These are phyloP conservation scores for Paralvinella palmiformis DNA, from an alignment of 1,140 invertebrate genomes.

Conservation along the genomic window DNA sequence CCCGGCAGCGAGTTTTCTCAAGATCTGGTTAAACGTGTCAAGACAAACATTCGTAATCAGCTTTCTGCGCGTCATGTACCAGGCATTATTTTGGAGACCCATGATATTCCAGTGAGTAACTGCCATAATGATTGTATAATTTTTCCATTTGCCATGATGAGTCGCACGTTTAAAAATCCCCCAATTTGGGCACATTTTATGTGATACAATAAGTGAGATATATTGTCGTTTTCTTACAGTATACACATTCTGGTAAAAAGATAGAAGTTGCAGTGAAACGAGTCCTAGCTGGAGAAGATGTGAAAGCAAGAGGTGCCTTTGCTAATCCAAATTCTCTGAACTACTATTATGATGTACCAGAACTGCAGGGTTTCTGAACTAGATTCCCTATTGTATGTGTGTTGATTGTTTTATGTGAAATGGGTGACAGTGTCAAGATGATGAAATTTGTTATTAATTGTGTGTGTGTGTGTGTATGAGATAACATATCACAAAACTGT, in stretches of 20 bases:
- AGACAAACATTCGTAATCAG: slow-evolving; percentile 46
- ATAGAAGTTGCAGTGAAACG: slow-evolving; percentile 58
- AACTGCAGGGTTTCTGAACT: slow-evolving; percentile 38
- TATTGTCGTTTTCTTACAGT: slow-evolving; percentile 45
- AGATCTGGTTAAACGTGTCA: slow-evolving; percentile 46
- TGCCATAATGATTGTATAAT: not conserved
- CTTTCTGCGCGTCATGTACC: slow-evolving; percentile 56
- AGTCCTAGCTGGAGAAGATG: slow-evolving; percentile 51
- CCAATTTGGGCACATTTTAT: not conserved
- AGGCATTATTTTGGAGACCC: slow-evolving; percentile 48
- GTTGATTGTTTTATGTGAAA: no score
- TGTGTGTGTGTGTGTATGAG: no score
- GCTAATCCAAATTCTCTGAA: slow-evolving; percentile 42
- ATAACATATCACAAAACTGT: no score
- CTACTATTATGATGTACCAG: slow-evolving; percentile 38
- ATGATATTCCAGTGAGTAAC: slow-evolving; percentile 54
- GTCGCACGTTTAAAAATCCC: not conserved
- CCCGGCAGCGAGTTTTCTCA: slow-evolving; percentile 40
- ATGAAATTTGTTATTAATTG: no score
- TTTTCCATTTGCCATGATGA: not conserved
- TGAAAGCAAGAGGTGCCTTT: slow-evolving; percentile 45
- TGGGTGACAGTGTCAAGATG: no score
- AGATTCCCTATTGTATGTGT: no score
- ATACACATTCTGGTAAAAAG: slow-evolving; percentile 59
- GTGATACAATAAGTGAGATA: not conserved